Evolutionary conservation across 2,797 vertebrate genomes (phyloP).

Genomic region (Ctenopoma multispine): DNA sequence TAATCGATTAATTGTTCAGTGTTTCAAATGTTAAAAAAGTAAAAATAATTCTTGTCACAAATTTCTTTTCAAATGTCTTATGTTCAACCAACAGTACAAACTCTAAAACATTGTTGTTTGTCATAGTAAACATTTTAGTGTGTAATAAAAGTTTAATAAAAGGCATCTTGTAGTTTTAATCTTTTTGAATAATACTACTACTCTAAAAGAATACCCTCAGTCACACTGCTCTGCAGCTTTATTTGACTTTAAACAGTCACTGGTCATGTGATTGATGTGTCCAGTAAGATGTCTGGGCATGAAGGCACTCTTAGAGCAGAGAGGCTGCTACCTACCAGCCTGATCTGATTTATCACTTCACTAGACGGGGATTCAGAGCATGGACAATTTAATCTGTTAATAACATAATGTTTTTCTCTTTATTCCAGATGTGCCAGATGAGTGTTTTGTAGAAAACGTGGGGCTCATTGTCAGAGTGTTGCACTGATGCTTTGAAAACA

Average conservation of each 20-base stretch:
- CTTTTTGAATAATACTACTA: conserved; percentile 1
- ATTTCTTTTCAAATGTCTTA: no score
- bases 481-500: conserved; percentile 66
- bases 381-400: neutral
- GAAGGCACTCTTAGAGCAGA: conserved; percentile 1
- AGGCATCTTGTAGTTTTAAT: neutral
- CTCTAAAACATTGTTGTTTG: no score
- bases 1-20: no score
- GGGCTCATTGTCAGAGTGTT: conserved; percentile 45
- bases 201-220: neutral
- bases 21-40: no score
- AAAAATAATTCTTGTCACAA: no score
- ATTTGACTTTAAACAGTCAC: conserved; percentile 18
- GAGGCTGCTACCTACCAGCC: conserved; percentile 9
- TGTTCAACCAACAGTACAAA: no score
- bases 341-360: neutral
- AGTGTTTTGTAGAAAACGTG: conserved; percentile 52
- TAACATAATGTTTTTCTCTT: conserved; percentile 15
- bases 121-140: neutral
- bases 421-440: conserved; percentile 61
- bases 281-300: conserved; percentile 30
- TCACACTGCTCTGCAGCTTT: neutral
- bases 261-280: conserved; percentile 43
- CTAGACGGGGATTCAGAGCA: neutral
- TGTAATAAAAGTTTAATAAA: neutral